Conservation (phyloP, 1,140 invertebrate genomes). For the Solenopsis invicta region DNA sequence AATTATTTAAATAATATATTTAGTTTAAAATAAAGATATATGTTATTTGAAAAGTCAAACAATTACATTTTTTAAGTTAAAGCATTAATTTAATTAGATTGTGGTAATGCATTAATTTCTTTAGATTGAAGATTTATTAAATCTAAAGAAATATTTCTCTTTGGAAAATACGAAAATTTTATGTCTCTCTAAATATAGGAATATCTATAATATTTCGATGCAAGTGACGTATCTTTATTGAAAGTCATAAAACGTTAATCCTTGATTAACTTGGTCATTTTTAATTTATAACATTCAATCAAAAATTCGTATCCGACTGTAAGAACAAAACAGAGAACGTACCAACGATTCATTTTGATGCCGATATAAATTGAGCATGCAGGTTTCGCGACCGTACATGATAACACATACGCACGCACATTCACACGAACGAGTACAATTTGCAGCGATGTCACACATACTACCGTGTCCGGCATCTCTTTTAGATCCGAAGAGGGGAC, state of each 20-base stretch:
- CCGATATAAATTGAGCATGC: conserved; percentile 31
- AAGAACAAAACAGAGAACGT: neutral
- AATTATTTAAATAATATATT: too few relatives aligned
- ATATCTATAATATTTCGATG: too few relatives aligned
- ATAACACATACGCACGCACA: neutral
- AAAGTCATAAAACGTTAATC: neutral
- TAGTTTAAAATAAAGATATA: too few relatives aligned
- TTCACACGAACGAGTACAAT: neutral
- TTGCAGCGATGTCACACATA: neutral
- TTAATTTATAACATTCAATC: neutral
- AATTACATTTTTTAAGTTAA: too few relatives aligned
- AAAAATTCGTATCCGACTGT: neutral
- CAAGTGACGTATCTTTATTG: neutral
- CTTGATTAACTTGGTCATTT: neutral
- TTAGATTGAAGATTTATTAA: too few relatives aligned
- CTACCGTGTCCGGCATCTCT: neutral
- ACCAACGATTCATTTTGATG: neutral
- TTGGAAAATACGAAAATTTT: neutral
- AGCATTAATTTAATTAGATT: too few relatives aligned
- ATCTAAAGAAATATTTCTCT: too few relatives aligned
- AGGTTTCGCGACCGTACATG: neutral
- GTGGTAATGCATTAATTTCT: too few relatives aligned
- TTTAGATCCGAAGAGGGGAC: conserved; percentile 23
- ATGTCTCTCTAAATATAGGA: neutral
- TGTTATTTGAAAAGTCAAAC: too few relatives aligned